A percentile compares a stretch with the other conserved stretches of the same genome.
Evolutionary conservation across 2,888 invertebrate genomes (phyloP).

Genomic region (Eupelmus urozonus): DNA sequence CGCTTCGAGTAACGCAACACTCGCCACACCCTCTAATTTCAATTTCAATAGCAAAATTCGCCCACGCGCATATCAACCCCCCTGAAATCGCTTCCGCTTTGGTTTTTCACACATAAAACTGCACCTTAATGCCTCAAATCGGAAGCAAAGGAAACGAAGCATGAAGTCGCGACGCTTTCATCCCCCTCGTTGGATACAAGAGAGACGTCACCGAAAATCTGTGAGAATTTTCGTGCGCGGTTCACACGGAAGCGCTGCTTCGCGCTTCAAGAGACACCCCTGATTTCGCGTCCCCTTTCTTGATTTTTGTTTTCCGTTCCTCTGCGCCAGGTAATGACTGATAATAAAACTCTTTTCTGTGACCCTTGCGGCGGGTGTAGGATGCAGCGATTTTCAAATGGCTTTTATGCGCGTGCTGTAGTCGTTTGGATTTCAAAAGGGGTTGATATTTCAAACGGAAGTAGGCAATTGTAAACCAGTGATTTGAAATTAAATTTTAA

Average conservation of each 20-base stretch:
- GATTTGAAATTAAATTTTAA: no score
- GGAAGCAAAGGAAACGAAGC: not conserved
- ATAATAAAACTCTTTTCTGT: slow-evolving; percentile 17
- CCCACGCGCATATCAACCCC: not conserved
- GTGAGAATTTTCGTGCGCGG: slow-evolving; percentile 47
- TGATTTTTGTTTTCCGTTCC: slow-evolving; percentile 9
- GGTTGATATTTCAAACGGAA: no score
- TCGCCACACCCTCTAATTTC: not conserved
- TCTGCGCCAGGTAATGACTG: slow-evolving; percentile 41
- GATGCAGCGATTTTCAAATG: not conserved
- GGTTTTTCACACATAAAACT: not conserved
- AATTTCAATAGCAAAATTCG: no score
- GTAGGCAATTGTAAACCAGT: no score
- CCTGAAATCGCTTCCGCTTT: not conserved
- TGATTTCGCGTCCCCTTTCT: no score
- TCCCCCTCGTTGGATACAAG: not conserved
- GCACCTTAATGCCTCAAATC: no score
- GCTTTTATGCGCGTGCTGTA: no score
- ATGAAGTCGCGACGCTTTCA: not conserved
- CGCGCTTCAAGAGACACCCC: slow-evolving; percentile 59
- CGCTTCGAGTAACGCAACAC: not conserved
- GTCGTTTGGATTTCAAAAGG: no score
- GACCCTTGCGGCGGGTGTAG: not conserved
- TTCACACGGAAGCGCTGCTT: slow-evolving; percentile 64
- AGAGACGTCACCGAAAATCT: slow-evolving; percentile 35